phyloP scores from a whole-genome alignment of 1,140 invertebrate genomes.

The Episyrphus balteatus region DNA sequence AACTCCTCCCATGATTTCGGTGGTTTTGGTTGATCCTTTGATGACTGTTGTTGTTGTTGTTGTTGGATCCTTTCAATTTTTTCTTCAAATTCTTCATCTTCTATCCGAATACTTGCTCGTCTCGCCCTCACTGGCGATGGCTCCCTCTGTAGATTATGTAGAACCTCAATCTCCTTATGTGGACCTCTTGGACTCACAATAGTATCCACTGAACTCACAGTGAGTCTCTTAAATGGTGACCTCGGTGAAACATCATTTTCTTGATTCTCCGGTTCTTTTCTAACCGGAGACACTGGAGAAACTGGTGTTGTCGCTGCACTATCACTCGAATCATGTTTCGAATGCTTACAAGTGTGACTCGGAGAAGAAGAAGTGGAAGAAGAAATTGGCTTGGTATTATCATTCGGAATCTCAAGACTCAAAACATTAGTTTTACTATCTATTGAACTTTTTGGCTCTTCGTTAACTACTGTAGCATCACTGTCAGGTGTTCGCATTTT shows the following conservation, averaged over 20 bases:
- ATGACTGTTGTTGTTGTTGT: constrained; percentile 4
- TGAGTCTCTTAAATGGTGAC: constrained; percentile 25
- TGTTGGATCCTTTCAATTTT: neutral
- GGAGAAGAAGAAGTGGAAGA: neutral
- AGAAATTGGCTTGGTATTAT: constrained; percentile 27
- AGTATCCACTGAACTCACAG: constrained; percentile 38
- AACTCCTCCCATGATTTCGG: constrained; percentile 41
- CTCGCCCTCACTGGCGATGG: constrained; percentile 34
- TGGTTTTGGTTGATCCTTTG: constrained; percentile 8
- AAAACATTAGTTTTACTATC: constrained; percentile 13
- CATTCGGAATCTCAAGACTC: constrained; percentile 25
- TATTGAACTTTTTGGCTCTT: neutral
- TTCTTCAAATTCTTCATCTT: neutral
- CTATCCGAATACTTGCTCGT: neutral
- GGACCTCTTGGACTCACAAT: constrained; percentile 38
- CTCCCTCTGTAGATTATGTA: constrained; percentile 49
- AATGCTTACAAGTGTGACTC: too few species aligned
- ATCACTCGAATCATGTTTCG: neutral
- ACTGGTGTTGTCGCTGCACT: neutral
- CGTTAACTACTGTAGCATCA: constrained; percentile 40
- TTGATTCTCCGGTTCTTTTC: neutral
- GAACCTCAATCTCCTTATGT: constrained; percentile 49
- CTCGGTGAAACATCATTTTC: constrained; percentile 10
- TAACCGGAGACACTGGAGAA: constrained; percentile 4
- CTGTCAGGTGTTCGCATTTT: constrained; percentile 74